Percentiles rank a stretch among this genome's conserved stretches.
Conservation (phyloP, 1,140 invertebrate genomes). For the Acromyrmex echinatior region DNA sequence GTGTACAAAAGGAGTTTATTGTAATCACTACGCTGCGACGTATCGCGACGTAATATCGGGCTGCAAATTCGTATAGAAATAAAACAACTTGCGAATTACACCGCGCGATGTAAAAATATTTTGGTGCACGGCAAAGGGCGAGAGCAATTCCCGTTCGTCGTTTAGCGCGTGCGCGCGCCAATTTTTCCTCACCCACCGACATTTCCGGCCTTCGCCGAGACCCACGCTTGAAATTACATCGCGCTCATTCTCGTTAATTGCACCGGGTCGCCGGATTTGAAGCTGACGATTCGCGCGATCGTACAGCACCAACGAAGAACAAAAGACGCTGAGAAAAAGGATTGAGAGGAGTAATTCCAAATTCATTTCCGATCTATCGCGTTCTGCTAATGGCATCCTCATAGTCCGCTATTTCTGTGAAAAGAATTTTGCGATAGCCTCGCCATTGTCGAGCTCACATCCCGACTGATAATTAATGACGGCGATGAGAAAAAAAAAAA, state of each 20-base stretch:
- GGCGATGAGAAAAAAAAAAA: background rate
- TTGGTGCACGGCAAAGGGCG: constrained; percentile 22
- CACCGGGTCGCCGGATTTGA: constrained; percentile 41
- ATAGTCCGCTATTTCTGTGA: background rate
- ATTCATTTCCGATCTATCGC: background rate
- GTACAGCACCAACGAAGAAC: background rate
- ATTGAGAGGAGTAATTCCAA: background rate
- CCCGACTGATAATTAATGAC: background rate
- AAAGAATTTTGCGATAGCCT: background rate
- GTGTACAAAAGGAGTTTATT: background rate
- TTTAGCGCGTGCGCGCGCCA: constrained; percentile 46
- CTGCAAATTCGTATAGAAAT: background rate
- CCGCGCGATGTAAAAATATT: constrained; percentile 42
- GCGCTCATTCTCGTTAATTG: constrained; percentile 50
- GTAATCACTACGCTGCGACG: background rate
- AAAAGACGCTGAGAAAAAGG: no score
- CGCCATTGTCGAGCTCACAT: background rate
- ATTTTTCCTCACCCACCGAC: constrained; percentile 42
- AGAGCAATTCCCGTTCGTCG: constrained; percentile 8
- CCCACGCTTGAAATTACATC: constrained; percentile 56
- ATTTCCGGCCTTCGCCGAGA: constrained; percentile 46
- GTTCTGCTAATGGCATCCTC: constrained; percentile 11
- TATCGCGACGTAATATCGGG: background rate
- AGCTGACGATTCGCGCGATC: constrained; percentile 29
- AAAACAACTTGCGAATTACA: background rate